phyloP scores from a whole-genome alignment of 2,113 vertebrate species.

The Ploceus nigricollis region DNA sequence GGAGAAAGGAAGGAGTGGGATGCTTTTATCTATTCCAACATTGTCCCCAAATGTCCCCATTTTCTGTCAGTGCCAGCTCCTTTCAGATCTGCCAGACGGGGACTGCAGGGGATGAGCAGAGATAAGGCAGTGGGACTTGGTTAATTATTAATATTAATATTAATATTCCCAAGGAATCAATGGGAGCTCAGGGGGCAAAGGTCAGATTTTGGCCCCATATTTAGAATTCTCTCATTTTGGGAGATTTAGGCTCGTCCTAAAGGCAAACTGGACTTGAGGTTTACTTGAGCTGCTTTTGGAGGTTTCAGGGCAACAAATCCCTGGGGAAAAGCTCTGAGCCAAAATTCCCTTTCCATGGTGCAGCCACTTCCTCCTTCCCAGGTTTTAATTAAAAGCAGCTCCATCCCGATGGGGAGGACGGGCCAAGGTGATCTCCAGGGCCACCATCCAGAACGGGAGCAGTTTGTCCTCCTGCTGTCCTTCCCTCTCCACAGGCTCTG shows the following conservation, averaged over 20 bases:
- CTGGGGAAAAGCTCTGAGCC: neutral
- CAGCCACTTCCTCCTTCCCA: neutral
- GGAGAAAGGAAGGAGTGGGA: neutral
- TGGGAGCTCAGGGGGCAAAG: neutral
- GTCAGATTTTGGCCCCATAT: accelerated
- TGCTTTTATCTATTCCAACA: neutral
- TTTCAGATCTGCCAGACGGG: neutral
- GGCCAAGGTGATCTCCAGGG: neutral
- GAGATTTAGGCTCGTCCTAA: neutral
- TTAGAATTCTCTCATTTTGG: neutral
- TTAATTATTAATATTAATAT: constrained; percentile 48
- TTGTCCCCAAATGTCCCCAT: constrained; percentile 12
- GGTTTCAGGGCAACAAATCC: neutral
- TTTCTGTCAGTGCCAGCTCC: neutral
- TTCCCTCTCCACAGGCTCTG: neutral
- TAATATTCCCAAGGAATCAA: neutral
- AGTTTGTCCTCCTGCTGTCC: neutral
- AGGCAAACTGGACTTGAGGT: neutral
- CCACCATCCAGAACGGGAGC: neutral
- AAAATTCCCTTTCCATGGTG: neutral
- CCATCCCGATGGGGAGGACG: accelerated
- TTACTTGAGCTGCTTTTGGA: neutral
- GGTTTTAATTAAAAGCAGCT: neutral
- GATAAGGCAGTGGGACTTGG: neutral
- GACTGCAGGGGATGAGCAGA: neutral